Conservation (phyloP, 2,888 invertebrate genomes). For the Enchytraeus crypticus region DNA sequence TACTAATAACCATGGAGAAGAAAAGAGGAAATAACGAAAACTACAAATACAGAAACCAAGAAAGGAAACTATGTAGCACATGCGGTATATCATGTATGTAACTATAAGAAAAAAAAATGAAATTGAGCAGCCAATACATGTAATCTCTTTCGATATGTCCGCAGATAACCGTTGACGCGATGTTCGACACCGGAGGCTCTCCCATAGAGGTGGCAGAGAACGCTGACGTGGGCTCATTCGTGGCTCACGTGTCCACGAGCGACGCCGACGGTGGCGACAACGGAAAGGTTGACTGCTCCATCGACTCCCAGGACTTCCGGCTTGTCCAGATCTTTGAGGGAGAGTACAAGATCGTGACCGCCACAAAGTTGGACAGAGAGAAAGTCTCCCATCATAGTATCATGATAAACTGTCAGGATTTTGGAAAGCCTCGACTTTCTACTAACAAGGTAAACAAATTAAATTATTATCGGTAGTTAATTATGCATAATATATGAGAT, state of each 20-base stretch:
- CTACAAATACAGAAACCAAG: too few relatives aligned
- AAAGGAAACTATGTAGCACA: too few relatives aligned
- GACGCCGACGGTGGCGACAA: conserved; percentile 76
- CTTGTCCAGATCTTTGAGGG: conserved; percentile 33
- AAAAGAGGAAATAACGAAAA: too few relatives aligned
- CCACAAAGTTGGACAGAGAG: conserved; percentile 1
- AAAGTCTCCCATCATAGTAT: background rate
- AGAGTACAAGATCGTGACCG: conserved; percentile 57
- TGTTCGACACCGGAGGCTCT: conserved; percentile 18
- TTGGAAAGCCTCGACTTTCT: conserved; percentile 8
- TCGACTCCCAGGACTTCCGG: conserved; percentile 26
- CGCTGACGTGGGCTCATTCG: conserved; percentile 60
- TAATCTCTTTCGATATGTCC: too few relatives aligned
- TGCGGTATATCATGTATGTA: too few relatives aligned
- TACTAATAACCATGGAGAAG: too few relatives aligned
- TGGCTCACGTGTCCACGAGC: conserved; percentile 71
- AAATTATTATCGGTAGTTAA: too few relatives aligned
- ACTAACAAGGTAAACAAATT: conserved; percentile 14
- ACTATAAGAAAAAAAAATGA: too few relatives aligned
- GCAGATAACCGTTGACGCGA: conserved; percentile 25
- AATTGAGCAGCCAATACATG: too few relatives aligned
- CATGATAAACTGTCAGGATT: conserved; percentile 13
- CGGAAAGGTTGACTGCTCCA: conserved; percentile 59
- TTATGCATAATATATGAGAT: too few relatives aligned
- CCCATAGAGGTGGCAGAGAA: conserved; percentile 64